Evolutionary conservation across 2,797 vertebrate species (phyloP).

Genomic region (Eurystomus glaucurus): DNA sequence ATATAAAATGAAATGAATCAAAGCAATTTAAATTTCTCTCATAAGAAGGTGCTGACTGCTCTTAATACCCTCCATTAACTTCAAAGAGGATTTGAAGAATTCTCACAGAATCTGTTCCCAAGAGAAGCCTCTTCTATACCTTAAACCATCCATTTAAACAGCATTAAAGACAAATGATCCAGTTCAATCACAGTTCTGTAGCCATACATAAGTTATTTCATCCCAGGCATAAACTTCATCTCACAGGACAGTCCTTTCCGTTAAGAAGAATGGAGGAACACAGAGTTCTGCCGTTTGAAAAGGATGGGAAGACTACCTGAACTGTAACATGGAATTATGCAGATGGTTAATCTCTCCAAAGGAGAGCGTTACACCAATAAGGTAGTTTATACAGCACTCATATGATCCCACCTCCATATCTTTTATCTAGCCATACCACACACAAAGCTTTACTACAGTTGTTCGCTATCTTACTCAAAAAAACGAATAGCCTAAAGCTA

Average conservation of each 20-base stretch:
- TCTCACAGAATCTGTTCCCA: constrained; percentile 44
- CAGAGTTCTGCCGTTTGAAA: background rate
- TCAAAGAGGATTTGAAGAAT: constrained; percentile 55
- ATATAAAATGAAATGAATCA: background rate
- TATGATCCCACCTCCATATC: background rate
- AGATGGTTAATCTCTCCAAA: background rate
- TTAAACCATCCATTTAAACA: constrained; percentile 7
- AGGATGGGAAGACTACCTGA: background rate
- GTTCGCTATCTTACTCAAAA: background rate
- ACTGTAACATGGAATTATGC: background rate
- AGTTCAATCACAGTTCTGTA: background rate
- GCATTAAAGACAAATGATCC: background rate
- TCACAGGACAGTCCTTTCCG: background rate
- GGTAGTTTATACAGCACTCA: rapidly evolving
- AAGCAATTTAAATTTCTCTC: constrained; percentile 38
- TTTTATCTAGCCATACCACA: background rate
- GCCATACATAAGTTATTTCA: background rate
- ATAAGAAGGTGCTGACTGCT: constrained; percentile 46
- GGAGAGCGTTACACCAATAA: background rate
- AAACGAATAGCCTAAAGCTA: background rate
- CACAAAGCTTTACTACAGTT: background rate
- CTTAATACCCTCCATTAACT: constrained; percentile 60
- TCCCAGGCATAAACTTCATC: background rate
- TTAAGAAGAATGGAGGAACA: background rate
- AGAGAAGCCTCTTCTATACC: background rate